Evolutionary conservation across 2,888 invertebrate species (phyloP).

Genomic region (Dolichomitus sp.): DNA sequence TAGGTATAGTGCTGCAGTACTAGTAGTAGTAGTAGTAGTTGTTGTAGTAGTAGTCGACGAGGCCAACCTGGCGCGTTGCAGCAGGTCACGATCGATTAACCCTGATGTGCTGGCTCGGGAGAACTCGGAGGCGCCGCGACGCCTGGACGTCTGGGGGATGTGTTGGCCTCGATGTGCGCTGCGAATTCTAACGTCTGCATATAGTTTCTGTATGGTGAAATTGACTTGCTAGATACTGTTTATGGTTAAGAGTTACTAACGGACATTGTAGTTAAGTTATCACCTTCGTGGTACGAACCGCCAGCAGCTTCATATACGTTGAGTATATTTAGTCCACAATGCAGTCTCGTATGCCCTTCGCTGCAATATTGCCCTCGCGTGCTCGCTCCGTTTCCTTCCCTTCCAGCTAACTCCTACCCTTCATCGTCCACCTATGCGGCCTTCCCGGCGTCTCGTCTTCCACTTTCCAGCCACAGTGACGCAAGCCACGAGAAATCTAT

Average conservation of each 20-base stretch:
- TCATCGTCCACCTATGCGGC: slow-evolving; percentile 41
- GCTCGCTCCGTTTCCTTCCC: slow-evolving; percentile 51
- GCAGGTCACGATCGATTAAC: slow-evolving; percentile 69
- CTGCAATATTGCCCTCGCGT: slow-evolving; percentile 62
- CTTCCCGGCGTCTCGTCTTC: slow-evolving; percentile 43
- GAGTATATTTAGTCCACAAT: slow-evolving; percentile 26
- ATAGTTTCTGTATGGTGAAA: slow-evolving; percentile 1
- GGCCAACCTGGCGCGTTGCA: slow-evolving; percentile 62
- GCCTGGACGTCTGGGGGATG: slow-evolving; percentile 61
- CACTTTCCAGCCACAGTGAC: slow-evolving; percentile 43
- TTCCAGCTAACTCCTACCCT: slow-evolving; percentile 25
- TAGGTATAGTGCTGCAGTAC: slow-evolving; percentile 12
- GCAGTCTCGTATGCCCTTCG: slow-evolving; percentile 61
- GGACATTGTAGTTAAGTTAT: slow-evolving; percentile 22
- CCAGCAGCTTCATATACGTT: slow-evolving; percentile 1
- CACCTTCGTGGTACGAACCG: slow-evolving; percentile 41
- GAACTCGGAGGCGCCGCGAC: slow-evolving; percentile 63
- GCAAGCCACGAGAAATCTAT: slow-evolving; percentile 17
- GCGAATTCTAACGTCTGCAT: slow-evolving; percentile 20
- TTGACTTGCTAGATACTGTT: slow-evolving; percentile 34
- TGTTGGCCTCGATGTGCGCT: slow-evolving; percentile 55
- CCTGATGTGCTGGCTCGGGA: slow-evolving; percentile 61
- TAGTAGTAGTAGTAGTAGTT: neutral
- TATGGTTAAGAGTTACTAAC: neutral
- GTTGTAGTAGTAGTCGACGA: slow-evolving; percentile 24